Evolutionary conservation across 2,888 invertebrate genomes (phyloP).

Genomic region (Lampropteryx suffumata): DNA sequence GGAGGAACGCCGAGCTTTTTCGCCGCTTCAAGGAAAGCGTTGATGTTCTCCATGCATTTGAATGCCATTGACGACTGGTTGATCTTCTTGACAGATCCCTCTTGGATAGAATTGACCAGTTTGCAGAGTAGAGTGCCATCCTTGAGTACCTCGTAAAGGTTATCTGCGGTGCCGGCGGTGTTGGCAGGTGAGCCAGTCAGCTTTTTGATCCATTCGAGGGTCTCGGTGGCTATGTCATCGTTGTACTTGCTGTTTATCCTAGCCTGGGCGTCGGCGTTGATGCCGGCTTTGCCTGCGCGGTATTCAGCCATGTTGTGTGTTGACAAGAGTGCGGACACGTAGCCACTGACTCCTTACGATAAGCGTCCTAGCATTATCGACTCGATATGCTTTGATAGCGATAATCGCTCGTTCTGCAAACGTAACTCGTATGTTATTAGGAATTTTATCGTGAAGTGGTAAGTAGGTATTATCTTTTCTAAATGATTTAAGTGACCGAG

Average conservation of each 20-base stretch:
- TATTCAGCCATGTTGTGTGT: conserved; percentile 75
- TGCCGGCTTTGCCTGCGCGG: conserved; percentile 76
- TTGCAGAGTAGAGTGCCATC: conserved; percentile 96
- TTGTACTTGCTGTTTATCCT: conserved; percentile 98
- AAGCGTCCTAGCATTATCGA: conserved; percentile 65
- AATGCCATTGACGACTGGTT: conserved; percentile 96
- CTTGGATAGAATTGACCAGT: conserved; percentile 92
- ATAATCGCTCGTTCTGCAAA: conserved; percentile 62
- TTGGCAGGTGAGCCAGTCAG: conserved; percentile 92
- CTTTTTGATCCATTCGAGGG: conserved; percentile 95
- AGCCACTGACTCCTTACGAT: conserved; percentile 73
- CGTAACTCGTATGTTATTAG: conserved; percentile 40
- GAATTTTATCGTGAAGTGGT: conserved; percentile 42
- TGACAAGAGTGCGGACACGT: conserved; percentile 66
- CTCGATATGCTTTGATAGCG: conserved; percentile 62
- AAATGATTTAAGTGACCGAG: conserved; percentile 52
- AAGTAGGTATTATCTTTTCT: conserved; percentile 56
- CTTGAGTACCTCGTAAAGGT: conserved; percentile 94
- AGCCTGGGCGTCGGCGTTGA: conserved; percentile 77
- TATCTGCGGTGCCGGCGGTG: conserved; percentile 94
- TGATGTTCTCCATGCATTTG: conserved; percentile 99
- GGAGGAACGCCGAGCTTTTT: conserved; percentile 94
- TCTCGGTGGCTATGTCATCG: conserved; percentile 94
- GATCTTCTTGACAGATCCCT: conserved; percentile 95
- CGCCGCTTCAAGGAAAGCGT: conserved; percentile 93